Conservation (phyloP, 2,113 vertebrate genomes). For the Odocoileus virginianus region DNA sequence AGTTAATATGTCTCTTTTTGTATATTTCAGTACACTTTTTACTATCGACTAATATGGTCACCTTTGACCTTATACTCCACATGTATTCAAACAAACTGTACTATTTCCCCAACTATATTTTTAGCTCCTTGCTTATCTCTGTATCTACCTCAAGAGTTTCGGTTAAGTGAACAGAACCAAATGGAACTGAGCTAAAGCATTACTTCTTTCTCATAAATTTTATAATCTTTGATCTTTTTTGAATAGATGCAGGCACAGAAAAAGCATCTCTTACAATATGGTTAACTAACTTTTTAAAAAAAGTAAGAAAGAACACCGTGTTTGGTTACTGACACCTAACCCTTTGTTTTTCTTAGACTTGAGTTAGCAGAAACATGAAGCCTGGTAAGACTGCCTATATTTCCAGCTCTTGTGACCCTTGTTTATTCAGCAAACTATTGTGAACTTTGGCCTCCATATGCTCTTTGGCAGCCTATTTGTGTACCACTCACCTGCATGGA, state of each 20-base stretch:
- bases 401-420: background rate
- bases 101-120: background rate
- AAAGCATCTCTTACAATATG: background rate
- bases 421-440: background rate
- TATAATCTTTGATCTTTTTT: background rate
- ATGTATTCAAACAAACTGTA: background rate
- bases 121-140: background rate
- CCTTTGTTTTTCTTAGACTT: slow-evolving; percentile 35
- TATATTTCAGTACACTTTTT: background rate
- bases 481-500: background rate
- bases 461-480: background rate
- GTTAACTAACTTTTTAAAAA: background rate
- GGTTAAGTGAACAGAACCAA: background rate
- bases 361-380: background rate
- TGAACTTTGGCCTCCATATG: background rate
- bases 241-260: background rate
- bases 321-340: background rate
- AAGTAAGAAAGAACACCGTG: background rate
- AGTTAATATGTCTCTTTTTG: background rate
- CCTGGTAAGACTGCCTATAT: background rate
- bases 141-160: background rate
- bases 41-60: background rate
- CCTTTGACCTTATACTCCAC: background rate
- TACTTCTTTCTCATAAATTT: background rate
- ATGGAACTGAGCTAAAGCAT: background rate